Percentiles rank a stretch among this genome's conserved stretches.
Conservation (phyloP, 2,888 invertebrate species). For the Scrobipalpa costella region DNA sequence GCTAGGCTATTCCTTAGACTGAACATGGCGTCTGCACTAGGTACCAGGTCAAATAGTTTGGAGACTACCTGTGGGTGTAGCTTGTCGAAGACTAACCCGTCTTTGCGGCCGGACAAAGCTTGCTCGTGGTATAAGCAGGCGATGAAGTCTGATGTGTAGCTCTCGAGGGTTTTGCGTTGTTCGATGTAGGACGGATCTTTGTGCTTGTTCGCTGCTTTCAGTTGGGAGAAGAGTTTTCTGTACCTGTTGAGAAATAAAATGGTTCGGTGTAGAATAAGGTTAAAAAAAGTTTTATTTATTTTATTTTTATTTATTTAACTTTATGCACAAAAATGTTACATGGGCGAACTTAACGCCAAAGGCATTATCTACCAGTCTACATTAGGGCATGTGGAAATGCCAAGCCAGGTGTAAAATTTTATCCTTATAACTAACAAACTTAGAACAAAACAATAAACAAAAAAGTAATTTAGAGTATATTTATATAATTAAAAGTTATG, state of each 20-base stretch:
- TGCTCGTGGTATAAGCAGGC: constrained; percentile 63
- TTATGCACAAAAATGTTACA: no score
- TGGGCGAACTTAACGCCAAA: no score
- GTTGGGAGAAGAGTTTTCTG: constrained; percentile 51
- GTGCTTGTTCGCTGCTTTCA: constrained; percentile 44
- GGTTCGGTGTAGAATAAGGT: neutral
- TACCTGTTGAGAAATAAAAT: constrained; percentile 50
- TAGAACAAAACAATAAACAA: no score
- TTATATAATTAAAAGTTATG: no score
- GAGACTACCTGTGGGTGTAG: constrained; percentile 56
- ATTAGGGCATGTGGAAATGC: no score
- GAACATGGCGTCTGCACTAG: constrained; percentile 55
- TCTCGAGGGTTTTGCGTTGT: constrained; percentile 49
- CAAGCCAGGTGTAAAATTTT: no score
- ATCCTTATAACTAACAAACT: no score
- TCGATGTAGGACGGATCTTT: constrained; percentile 41
- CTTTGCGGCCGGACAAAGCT: constrained; percentile 45
- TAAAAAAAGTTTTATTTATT: no score
- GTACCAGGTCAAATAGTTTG: constrained; percentile 53
- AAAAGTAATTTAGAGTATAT: no score
- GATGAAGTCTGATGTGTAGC: constrained; percentile 59
- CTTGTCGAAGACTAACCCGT: constrained; percentile 57
- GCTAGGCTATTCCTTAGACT: constrained; percentile 66
- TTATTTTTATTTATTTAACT: no score
- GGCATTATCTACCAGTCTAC: no score